These are phyloP conservation scores for Pegea sp. DNA, from an alignment of 23 tunicate species.

Conservation along the genomic window DNA sequence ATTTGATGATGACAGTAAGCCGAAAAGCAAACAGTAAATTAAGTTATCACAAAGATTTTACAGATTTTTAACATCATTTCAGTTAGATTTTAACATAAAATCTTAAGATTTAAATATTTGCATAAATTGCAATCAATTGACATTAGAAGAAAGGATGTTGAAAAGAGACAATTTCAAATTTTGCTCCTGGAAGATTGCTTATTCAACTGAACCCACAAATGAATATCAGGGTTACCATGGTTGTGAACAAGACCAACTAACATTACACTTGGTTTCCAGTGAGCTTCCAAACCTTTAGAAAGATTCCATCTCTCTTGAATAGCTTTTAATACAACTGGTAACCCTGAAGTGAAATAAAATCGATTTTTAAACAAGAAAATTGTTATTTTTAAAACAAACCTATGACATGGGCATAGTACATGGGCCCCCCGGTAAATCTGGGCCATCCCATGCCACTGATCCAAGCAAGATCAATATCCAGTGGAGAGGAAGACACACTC, in stretches of 20 bases:
- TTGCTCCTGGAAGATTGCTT: too few relatives aligned
- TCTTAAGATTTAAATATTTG: too few relatives aligned
- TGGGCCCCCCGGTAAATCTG: slow-evolving; percentile 61
- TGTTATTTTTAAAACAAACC: slow-evolving; percentile 10
- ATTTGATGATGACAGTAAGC: too few relatives aligned
- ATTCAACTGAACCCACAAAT: too few relatives aligned
- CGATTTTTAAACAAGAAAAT: neutral
- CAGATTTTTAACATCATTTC: too few relatives aligned
- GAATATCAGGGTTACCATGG: slow-evolving; percentile 48
- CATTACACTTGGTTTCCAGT: slow-evolving; percentile 69
- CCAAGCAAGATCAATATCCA: slow-evolving; percentile 37
- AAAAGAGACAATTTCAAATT: too few relatives aligned
- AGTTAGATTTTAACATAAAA: too few relatives aligned
- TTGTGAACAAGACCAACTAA: slow-evolving; percentile 37
- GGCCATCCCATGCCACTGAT: slow-evolving; percentile 63
- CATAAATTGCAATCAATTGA: too few relatives aligned
- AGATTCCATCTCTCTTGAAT: slow-evolving; percentile 15
- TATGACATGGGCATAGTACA: slow-evolving; percentile 35
- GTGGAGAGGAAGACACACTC: slow-evolving; percentile 32
- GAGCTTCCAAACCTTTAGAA: slow-evolving; percentile 16
- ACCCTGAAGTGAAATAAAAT: slow-evolving; percentile 8
- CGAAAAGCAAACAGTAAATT: too few relatives aligned
- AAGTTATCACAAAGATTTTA: too few relatives aligned
- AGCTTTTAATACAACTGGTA: slow-evolving; percentile 59
- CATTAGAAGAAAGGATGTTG: too few relatives aligned